Evolutionary conservation across 2,888 invertebrate genomes (phyloP), one percentile per base, ranked within the genome.

Genomic region (Yponomeuta malinellus): DNA sequence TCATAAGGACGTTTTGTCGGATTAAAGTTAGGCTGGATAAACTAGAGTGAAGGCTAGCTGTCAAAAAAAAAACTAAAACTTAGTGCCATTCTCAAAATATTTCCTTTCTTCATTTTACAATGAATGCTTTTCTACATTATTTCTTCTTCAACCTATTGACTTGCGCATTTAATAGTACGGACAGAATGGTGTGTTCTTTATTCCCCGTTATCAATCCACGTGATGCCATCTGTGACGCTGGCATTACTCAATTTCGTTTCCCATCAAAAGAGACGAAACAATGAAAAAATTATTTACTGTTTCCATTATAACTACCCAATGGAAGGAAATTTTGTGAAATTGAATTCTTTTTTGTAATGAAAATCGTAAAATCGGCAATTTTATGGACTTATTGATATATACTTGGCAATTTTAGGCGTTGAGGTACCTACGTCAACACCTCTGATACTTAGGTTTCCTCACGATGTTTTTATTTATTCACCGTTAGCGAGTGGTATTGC

Each of bases 171-270:
- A 59, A 59, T 15, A 59, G 52, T 59, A 15, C 52, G 15, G 52
- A 43, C 37, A 5, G 37, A 8, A 43, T 9, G 80, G 77, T 81
- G 83, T 83, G 77, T 78, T 81, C 81, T 87, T 86, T 85, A 88
- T 89, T 88, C 87, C 83, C 78, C 81, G 87, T 87, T 89, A 91
- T 92, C 92, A 91, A 90, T 92, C 90, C 87, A 84, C 84, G 83
- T 89, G 89, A 90, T 90, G 89, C 91, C 92, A 90, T 90, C 92
- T 90, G 90, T 88, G 91, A 90, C 90, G 86, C 82, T 76, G 81
- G 82, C 86, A 90, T 92, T 90, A 90, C 87, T 91, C 91, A 92
- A 90, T 91, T 90, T 90, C 86, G 83, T 84, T 86, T 85, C 80
- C 85, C 85, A 83, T 83, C 80, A 82, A 88, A 83, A 85, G 84